A percentile compares a stretch with the other conserved stretches of the same genome.
These are phyloP conservation scores for Cephus spinipes DNA, from an alignment of 2,888 invertebrate genomes.

Conservation along the genomic window DNA sequence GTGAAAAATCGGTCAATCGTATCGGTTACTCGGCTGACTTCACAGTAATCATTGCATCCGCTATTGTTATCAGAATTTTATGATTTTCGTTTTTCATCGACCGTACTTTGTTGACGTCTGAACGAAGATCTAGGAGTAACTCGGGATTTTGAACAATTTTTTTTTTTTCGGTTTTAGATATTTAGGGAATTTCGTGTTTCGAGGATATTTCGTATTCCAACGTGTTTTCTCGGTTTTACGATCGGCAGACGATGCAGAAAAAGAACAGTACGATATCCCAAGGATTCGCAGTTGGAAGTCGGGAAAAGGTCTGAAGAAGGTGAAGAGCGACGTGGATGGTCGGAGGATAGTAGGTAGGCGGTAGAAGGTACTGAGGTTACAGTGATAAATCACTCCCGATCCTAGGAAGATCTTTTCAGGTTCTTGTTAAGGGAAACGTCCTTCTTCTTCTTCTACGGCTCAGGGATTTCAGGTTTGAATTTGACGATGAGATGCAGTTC, in stretches of 20 bases:
- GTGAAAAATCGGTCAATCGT: background rate
- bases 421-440: conserved; percentile 61
- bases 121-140: background rate
- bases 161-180: background rate
- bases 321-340: conserved; percentile 39
- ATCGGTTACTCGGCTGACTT: background rate
- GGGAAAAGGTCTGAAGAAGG: conserved; percentile 38
- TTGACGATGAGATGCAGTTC: conserved; percentile 52
- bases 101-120: background rate
- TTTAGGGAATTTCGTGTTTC: background rate
- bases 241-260: background rate
- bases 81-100: background rate
- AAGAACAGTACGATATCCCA: background rate
- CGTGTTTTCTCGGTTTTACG: background rate
- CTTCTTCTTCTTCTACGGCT: conserved; percentile 44
- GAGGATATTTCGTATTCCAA: background rate
- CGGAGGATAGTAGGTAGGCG: conserved; percentile 8
- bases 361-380: conserved; percentile 41
- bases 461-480: conserved; percentile 25
- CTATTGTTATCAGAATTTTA: background rate
- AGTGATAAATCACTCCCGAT: conserved; percentile 64
- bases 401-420: conserved; percentile 58
- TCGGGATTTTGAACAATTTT: background rate
- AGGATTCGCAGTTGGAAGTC: background rate
- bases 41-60: background rate